These are phyloP conservation scores for Hexactinellida sp. DNA, from an alignment of 37 sponge, comb jelly and placozoan genomes.

Conservation along the genomic window DNA sequence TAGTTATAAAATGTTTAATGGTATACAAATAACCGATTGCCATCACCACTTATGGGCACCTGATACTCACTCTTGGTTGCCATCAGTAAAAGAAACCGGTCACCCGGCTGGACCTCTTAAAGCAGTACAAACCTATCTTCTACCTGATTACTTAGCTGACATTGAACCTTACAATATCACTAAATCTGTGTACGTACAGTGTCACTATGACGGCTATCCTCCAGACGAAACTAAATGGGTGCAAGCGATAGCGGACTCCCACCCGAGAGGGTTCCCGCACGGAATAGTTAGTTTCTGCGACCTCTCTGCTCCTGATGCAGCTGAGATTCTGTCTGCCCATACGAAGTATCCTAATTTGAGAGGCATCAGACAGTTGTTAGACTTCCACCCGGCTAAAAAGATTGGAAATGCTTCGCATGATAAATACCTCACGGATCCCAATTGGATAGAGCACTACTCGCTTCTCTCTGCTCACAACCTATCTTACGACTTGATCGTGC, in stretches of 20 bases:
- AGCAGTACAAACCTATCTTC: slow-evolving; percentile 30
- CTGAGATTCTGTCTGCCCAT: slow-evolving; percentile 39
- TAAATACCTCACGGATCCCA: slow-evolving; percentile 45
- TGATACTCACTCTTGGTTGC: slow-evolving; percentile 66
- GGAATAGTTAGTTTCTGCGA: slow-evolving; percentile 52
- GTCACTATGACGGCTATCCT: slow-evolving; percentile 51
- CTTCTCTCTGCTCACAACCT: slow-evolving; percentile 54
- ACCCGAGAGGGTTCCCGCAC: slow-evolving; percentile 30
- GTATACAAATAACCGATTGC: slow-evolving; percentile 61
- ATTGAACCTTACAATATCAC: slow-evolving; percentile 40
- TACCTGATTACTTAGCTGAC: slow-evolving; percentile 34
- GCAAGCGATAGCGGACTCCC: slow-evolving; percentile 30
- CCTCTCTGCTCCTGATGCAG: slow-evolving; percentile 24
- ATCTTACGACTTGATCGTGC: slow-evolving; percentile 62
- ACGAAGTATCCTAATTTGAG: slow-evolving; percentile 33
- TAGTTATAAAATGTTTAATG: too few relatives aligned
- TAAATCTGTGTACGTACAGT: slow-evolving; percentile 60
- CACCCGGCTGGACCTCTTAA: slow-evolving; percentile 56
- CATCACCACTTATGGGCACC: slow-evolving; percentile 80
- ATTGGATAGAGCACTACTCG: slow-evolving; percentile 53
- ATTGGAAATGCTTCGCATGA: slow-evolving; percentile 36
- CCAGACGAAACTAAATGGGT: slow-evolving; percentile 63
- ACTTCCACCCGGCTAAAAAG: slow-evolving; percentile 49
- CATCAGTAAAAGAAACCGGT: slow-evolving; percentile 38
- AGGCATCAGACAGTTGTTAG: slow-evolving; percentile 68